These are phyloP conservation scores for Pseudococcus jackbeardsleyi DNA, from an alignment of 2,888 invertebrate genomes.

Conservation along the genomic window DNA sequence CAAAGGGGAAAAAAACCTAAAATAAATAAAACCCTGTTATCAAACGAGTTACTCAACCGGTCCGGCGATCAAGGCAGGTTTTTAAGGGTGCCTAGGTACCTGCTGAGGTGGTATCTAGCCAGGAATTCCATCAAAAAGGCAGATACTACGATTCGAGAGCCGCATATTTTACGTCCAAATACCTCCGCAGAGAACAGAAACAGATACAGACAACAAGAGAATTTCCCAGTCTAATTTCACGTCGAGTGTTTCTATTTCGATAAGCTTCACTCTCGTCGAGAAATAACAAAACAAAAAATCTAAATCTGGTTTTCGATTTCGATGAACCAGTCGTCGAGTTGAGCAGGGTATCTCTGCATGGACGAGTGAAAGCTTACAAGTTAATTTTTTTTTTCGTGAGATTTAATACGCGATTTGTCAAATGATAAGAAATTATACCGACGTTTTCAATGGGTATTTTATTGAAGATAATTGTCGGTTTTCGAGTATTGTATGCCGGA, in stretches of 20 bases:
- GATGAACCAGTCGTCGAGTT: neutral
- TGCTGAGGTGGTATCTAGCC: neutral
- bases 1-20: neutral
- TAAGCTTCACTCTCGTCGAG: neutral
- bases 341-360: neutral
- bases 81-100: constrained; percentile 27
- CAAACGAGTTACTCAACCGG: constrained; percentile 43
- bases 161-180: neutral
- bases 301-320: constrained; percentile 30
- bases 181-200: too few species aligned
- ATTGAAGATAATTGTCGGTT: constrained; percentile 31
- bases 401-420: constrained; percentile 15
- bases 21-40: constrained; percentile 44
- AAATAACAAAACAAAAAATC: neutral
- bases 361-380: constrained; percentile 39
- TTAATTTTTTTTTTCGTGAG: neutral
- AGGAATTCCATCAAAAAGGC: constrained; percentile 1
- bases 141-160: neutral
- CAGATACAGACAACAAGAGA: neutral
- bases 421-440: constrained; percentile 32
- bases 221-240: neutral
- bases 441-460: constrained; percentile 10
- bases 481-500: constrained; percentile 1
- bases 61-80: neutral
- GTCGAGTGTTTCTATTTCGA: constrained; percentile 25